Evolutionary conservation across 1,140 invertebrate genomes (phyloP).

Genomic region (Bombus waltoni): DNA sequence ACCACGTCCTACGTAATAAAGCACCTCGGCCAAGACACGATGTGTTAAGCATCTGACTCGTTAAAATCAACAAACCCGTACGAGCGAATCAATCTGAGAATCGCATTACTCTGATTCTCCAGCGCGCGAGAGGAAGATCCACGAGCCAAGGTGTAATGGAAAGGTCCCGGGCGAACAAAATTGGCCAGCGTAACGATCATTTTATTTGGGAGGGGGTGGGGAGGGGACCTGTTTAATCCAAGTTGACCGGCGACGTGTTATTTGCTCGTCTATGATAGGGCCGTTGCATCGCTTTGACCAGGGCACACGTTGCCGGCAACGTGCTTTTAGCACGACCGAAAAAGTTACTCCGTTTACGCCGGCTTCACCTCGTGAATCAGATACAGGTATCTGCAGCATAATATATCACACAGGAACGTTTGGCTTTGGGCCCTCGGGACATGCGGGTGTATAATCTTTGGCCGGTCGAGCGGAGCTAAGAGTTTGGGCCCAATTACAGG

Average conservation of each 20-base stretch:
- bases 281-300: neutral
- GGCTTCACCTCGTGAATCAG: slow-evolving; percentile 81
- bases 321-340: slow-evolving; percentile 59
- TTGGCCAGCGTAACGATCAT: slow-evolving; percentile 6
- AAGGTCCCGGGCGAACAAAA: neutral
- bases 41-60: neutral
- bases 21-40: neutral
- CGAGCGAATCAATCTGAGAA: slow-evolving; percentile 5
- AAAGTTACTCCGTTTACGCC: slow-evolving; percentile 80
- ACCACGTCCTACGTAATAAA: neutral
- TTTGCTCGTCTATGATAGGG: slow-evolving; percentile 54
- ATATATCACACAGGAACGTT: slow-evolving; percentile 82
- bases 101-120: neutral
- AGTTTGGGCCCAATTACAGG: slow-evolving; percentile 83
- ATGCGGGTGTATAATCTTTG: slow-evolving; percentile 83
- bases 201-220: neutral
- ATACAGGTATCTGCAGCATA: slow-evolving; percentile 81
- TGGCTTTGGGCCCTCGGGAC: slow-evolving; percentile 78
- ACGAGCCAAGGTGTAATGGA: slow-evolving; percentile 6
- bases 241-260: slow-evolving; percentile 40
- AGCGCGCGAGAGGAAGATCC: neutral
- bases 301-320: slow-evolving; percentile 7
- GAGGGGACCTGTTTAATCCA: neutral
- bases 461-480: slow-evolving; percentile 77
- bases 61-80: slow-evolving; percentile 18